These are phyloP conservation scores for Donacobius atricapilla DNA, from an alignment of 2,113 vertebrate species.

Conservation along the genomic window DNA sequence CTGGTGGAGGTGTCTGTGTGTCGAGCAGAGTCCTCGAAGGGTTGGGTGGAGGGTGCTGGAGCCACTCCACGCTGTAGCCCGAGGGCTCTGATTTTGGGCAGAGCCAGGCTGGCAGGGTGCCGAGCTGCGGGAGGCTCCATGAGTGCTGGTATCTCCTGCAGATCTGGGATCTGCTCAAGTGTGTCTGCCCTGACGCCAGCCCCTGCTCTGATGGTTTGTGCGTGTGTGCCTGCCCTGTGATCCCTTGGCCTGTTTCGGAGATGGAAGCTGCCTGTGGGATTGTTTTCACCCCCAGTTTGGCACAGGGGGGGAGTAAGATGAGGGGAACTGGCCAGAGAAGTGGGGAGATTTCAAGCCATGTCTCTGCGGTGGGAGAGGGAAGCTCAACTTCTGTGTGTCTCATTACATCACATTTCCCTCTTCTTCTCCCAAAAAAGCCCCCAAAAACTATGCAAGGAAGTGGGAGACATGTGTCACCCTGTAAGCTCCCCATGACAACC, in stretches of 20 bases:
- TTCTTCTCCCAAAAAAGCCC: background rate
- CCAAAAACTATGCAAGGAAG: background rate
- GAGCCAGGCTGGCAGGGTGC: rapidly evolving
- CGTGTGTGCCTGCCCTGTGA: background rate
- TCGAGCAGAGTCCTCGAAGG: background rate
- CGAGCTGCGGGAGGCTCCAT: background rate
- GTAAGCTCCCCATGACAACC: background rate
- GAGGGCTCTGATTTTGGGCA: background rate
- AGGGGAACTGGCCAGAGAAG: background rate
- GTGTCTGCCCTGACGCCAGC: background rate
- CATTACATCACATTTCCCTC: background rate
- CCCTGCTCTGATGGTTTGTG: background rate
- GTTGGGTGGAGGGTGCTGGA: background rate
- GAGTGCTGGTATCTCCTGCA: background rate
- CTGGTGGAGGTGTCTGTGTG: background rate
- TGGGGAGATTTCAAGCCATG: background rate
- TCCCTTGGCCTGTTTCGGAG: rapidly evolving
- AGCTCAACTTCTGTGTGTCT: rapidly evolving
- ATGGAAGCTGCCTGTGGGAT: background rate
- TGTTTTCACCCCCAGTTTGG: background rate
- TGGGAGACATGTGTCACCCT: rapidly evolving
- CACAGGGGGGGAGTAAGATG: rapidly evolving
- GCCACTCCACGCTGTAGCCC: background rate
- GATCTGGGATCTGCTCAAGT: background rate
- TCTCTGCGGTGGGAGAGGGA: background rate